Percentiles rank a stretch among this genome's conserved stretches.
Evolutionary conservation across 2,113 vertebrate genomes (phyloP).

Genomic region (Sterna hirundo): DNA sequence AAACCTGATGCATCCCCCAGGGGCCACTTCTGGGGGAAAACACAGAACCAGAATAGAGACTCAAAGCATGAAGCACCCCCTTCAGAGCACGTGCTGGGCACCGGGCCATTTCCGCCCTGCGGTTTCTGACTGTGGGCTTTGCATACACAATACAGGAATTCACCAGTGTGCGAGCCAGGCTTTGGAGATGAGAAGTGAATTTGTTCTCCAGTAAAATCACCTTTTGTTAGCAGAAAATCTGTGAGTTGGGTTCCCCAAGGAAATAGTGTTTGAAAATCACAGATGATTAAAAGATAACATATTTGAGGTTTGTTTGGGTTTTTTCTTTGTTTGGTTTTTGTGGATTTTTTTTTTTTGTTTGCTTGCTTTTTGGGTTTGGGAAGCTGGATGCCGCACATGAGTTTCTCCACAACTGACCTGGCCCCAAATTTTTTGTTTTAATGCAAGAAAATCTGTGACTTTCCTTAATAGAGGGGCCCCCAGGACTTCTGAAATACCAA

Average conservation of each 20-base stretch:
- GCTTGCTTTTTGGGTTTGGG: not conserved
- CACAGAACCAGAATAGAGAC: not conserved
- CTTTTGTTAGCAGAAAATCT: constrained; percentile 26
- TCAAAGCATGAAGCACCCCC: not conserved
- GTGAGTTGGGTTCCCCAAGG: not conserved
- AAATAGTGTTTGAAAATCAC: constrained; percentile 1
- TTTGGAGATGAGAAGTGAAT: constrained; percentile 11
- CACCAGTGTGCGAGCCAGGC: not conserved
- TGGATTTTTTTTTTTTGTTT: not conserved
- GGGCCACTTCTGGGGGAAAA: not conserved
- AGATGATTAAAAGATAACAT: constrained; percentile 12
- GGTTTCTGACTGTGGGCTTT: not conserved
- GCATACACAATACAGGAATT: constrained; percentile 21
- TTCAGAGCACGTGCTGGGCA: not conserved
- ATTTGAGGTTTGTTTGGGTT: not conserved
- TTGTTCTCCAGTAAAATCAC: constrained; percentile 34
- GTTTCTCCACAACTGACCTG: not conserved
- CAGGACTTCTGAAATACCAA: not conserved
- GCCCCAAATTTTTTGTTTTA: not conserved
- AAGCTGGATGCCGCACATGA: not conserved
- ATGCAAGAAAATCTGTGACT: not conserved
- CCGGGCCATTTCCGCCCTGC: not conserved
- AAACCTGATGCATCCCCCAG: not conserved
- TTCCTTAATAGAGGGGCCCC: not conserved
- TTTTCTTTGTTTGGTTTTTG: not conserved